Evolutionary conservation across 2,888 invertebrate genomes (phyloP).

Genomic region (Cyclophora albipunctata): DNA sequence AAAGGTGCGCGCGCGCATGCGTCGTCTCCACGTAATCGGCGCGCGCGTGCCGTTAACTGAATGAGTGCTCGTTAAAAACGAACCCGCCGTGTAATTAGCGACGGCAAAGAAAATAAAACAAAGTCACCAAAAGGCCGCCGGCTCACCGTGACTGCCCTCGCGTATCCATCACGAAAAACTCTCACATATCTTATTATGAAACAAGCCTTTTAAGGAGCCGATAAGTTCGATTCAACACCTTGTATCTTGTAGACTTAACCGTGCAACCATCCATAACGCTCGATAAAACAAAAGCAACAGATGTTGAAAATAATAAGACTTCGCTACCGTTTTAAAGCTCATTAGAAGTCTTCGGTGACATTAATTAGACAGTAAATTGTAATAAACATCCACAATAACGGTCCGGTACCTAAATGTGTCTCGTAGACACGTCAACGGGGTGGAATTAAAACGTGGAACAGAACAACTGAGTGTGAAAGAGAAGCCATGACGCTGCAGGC

Average conservation of each 20-base stretch:
- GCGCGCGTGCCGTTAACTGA: conserved; percentile 51
- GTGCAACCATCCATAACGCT: no score
- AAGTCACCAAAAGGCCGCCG: conserved; percentile 38
- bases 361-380: no score
- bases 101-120: conserved; percentile 54
- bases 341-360: no score
- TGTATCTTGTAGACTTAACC: no score
- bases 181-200: conserved; percentile 66
- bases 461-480: conserved; percentile 46
- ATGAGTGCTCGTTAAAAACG: conserved; percentile 64
- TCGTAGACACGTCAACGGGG: background rate
- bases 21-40: conserved; percentile 9
- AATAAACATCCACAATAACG: background rate
- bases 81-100: conserved; percentile 61
- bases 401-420: background rate
- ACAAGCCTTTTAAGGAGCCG: conserved; percentile 51
- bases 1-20: conserved; percentile 18
- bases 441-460: background rate
- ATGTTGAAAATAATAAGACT: conserved; percentile 9
- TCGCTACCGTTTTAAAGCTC: background rate
- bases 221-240: conserved; percentile 8
- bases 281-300: conserved; percentile 12
- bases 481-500: conserved; percentile 38
- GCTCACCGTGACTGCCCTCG: conserved; percentile 63
- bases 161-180: conserved; percentile 67